Conservation (phyloP, 2,888 invertebrate genomes). For the Amiota communis region DNA sequence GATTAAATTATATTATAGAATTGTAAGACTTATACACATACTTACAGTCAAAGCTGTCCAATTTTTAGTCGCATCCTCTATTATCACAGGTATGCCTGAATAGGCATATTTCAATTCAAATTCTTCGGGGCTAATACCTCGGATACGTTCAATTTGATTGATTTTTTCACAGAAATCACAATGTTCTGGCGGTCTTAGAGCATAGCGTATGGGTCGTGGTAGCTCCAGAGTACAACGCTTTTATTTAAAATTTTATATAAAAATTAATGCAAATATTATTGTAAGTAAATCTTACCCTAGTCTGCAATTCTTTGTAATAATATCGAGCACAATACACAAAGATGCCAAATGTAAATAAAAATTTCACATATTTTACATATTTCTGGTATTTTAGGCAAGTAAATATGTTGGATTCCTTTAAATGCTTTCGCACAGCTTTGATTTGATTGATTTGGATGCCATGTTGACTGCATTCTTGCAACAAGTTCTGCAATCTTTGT, state of each 20-base stretch:
- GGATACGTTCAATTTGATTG: slow-evolving; percentile 78
- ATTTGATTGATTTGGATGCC: slow-evolving; percentile 38
- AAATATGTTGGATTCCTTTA: slow-evolving; percentile 32
- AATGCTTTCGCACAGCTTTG: slow-evolving; percentile 37
- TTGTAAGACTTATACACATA: neutral
- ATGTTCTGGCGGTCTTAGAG: slow-evolving; percentile 85
- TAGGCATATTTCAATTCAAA: slow-evolving; percentile 87
- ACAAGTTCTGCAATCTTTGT: slow-evolving; percentile 47
- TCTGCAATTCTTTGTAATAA: slow-evolving; percentile 57
- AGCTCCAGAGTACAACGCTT: slow-evolving; percentile 59
- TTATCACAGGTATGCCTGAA: slow-evolving; percentile 85
- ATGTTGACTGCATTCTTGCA: slow-evolving; percentile 44
- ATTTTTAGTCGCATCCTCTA: slow-evolving; percentile 85
- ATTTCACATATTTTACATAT: slow-evolving; percentile 34
- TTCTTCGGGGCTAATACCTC: slow-evolving; percentile 78
- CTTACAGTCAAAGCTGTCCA: slow-evolving; percentile 84
- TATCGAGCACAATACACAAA: slow-evolving; percentile 41
- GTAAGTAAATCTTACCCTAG: slow-evolving; percentile 48
- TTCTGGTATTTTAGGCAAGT: slow-evolving; percentile 31
- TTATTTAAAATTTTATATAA: neutral
- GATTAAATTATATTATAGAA: neutral
- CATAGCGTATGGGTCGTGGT: slow-evolving; percentile 62
- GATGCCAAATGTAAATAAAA: slow-evolving; percentile 40
- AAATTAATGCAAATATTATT: neutral
- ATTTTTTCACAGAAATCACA: slow-evolving; percentile 85